Base-by-base conservation (phyloP, 2,888 invertebrate genomes). In the Caenorhabditis sinica region DNA sequence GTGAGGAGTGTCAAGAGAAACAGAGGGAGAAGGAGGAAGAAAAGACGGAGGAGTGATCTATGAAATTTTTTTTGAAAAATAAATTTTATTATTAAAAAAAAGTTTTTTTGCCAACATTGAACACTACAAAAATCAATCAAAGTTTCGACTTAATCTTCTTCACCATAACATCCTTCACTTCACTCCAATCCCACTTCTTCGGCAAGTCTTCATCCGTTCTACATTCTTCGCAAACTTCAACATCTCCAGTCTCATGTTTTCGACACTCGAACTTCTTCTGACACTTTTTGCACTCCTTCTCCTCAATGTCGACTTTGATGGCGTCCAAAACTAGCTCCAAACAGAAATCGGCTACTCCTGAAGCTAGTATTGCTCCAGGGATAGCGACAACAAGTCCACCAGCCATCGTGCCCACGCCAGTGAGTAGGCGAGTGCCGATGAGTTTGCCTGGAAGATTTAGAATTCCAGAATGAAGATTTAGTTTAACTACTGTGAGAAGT, bases 1-100 rank as follows among this genome's bases (percentile, higher is more conserved):
- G 65, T 45, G 65, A 65, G 17, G 65, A 65, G 20, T 65, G 65
- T 65, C 65, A 65, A n/a, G 45, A 65, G 40, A 33, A 60, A 56
- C 3, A 28, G n/a, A n/a, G n/a, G n/a, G n/a, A n/a, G n/a, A n/a
- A n/a, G n/a, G n/a, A n/a, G n/a, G n/a, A n/a, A n/a, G n/a, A 8
- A 11, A 51, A 11, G 51, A 51, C 1, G n/a, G 23, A 51, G n/a
- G n/a, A 51, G n/a, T 51, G 45, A 36, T 4, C 33, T 49, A 60
- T 28, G 15, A 25, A 43, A 63, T 43, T 30, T 33, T 58, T 23
- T 17, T 51, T 51, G 51, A 33, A 40, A 23, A 9, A 40, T 20
- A 61, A 17, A 28, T 6, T 33, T 33, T 33, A 63, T 15, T 23
- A 20, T 17, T 11, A 23, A n/a, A n/a, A n/a, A n/a, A n/a, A n/a